These are phyloP conservation scores for Diarsia rubi DNA, from an alignment of 2,888 invertebrate species.

Conservation along the genomic window DNA sequence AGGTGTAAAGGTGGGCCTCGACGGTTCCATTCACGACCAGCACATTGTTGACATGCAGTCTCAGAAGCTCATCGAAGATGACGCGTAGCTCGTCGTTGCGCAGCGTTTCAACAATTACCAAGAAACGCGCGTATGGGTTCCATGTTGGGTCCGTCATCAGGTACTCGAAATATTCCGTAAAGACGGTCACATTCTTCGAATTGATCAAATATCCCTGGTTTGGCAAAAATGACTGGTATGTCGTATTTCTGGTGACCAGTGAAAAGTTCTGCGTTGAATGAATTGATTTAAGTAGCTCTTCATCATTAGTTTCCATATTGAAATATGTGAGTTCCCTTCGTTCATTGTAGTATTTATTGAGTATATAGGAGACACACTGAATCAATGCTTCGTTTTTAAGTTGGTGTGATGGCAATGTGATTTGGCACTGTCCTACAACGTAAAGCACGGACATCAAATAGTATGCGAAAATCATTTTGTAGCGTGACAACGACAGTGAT, in stretches of 20 bases:
- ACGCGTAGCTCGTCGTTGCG: conserved; percentile 51
- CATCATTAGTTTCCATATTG: conserved; percentile 35
- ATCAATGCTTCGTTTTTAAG: conserved; percentile 27
- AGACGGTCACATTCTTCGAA: conserved; percentile 57
- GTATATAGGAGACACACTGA: conserved; percentile 46
- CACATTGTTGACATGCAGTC: conserved; percentile 69
- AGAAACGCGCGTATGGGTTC: conserved; percentile 74
- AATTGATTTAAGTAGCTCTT: conserved; percentile 44
- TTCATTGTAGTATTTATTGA: conserved; percentile 49
- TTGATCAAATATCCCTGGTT: conserved; percentile 70
- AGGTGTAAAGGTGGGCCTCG: conserved; percentile 74
- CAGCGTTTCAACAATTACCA: conserved; percentile 70
- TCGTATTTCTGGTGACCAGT: conserved; percentile 28
- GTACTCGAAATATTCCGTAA: conserved; percentile 52
- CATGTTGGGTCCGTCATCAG: conserved; percentile 70
- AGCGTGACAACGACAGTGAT: conserved; percentile 14
- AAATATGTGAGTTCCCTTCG: conserved; percentile 54
- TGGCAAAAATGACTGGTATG: conserved; percentile 27
- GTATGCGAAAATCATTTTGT: conserved; percentile 50
- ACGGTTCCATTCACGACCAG: conserved; percentile 71
- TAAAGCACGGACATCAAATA: conserved; percentile 33
- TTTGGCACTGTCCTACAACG: conserved; percentile 33
- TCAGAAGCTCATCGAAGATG: conserved; percentile 74
- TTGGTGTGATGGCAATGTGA: background rate
- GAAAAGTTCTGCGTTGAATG: conserved; percentile 32